These are phyloP conservation scores for Lucilia cuprina DNA, from an alignment of 1,140 invertebrate species.

Conservation along the genomic window DNA sequence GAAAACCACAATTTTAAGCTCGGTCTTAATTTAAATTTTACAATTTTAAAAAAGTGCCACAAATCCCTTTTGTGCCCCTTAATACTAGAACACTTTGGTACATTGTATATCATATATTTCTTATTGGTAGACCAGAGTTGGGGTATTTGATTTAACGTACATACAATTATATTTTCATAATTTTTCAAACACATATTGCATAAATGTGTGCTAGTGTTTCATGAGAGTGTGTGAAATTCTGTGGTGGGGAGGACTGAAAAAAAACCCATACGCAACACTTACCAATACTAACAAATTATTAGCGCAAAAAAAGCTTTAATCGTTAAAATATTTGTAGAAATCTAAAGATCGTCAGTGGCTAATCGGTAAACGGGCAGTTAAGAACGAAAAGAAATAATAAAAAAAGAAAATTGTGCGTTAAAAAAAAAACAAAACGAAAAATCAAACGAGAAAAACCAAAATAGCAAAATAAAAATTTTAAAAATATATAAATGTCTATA, in stretches of 20 bases:
- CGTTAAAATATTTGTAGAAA: constrained; percentile 7
- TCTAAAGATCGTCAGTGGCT: constrained; percentile 36
- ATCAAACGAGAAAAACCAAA: not conserved
- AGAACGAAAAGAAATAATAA: constrained; percentile 21
- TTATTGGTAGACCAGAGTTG: no score
- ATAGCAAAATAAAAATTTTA: not conserved
- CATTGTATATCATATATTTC: no score
- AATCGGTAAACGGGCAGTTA: constrained; percentile 36
- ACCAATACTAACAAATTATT: not conserved
- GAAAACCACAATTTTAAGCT: no score
- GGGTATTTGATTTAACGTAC: not conserved
- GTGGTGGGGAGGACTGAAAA: not conserved
- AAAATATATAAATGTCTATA: not conserved
- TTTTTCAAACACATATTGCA: no score
- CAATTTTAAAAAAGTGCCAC: no score
- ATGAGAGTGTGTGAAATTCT: not conserved
- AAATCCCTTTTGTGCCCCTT: no score
- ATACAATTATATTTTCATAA: not conserved
- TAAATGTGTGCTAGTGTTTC: no score
- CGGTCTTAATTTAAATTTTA: no score
- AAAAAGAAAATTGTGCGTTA: not conserved
- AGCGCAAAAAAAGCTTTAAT: constrained; percentile 31
- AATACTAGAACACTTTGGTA: no score
- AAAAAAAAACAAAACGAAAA: not conserved
- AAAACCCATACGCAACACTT: not conserved